phyloP scores from a whole-genome alignment of 2,113 vertebrate species.

The Acanthochromis polyacanthus region DNA sequence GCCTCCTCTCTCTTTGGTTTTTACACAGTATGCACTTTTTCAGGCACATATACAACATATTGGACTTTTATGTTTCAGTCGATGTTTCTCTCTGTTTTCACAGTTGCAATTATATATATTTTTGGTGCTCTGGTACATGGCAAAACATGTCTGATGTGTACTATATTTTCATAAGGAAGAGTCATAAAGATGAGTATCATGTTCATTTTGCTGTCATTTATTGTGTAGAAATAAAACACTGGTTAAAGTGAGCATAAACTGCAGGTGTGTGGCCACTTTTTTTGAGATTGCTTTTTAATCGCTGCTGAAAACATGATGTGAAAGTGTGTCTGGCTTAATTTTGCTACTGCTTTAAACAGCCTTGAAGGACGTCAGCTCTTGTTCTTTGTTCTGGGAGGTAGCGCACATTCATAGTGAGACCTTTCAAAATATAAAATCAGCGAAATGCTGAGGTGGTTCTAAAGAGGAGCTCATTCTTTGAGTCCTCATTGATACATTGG shows the following conservation, averaged over 20 bases:
- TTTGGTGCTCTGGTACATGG: conserved; percentile 82
- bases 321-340: neutral
- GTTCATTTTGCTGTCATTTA: conserved; percentile 86
- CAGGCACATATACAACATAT: conserved; percentile 81
- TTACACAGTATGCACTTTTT: conserved; percentile 82
- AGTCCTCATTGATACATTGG: conserved; percentile 72
- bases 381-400: conserved; percentile 2
- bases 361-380: no score
- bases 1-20: conserved; percentile 74
- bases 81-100: conserved; percentile 72
- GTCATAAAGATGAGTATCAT: conserved; percentile 82
- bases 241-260: conserved; percentile 78
- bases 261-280: conserved; percentile 42
- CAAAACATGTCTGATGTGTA: conserved; percentile 81
- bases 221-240: conserved; percentile 88
- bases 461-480: conserved; percentile 61
- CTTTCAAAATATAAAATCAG: conserved; percentile 12
- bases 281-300: conserved; percentile 2
- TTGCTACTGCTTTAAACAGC: no score
- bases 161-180: conserved; percentile 85
- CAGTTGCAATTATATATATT: conserved; percentile 79
- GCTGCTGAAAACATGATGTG: neutral
- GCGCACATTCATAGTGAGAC: conserved; percentile 13
- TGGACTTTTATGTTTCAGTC: conserved; percentile 73
- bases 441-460: conserved; percentile 39